Percentiles rank a stretch among this genome's conserved stretches.
Evolutionary conservation across 2,888 invertebrate species (phyloP).

Genomic region (Heliconius hortense): DNA sequence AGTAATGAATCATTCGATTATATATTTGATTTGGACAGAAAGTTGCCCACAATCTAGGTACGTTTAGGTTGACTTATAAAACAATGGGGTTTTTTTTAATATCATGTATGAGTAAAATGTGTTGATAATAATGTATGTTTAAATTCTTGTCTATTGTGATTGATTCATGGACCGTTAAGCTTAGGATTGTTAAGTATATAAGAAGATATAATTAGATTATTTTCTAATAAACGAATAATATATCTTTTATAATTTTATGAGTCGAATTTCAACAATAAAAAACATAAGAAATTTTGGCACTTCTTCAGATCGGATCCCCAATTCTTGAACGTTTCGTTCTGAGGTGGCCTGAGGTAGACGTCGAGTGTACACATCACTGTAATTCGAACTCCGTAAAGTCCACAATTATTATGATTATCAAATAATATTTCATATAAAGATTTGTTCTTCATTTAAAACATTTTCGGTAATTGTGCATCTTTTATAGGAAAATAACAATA

Average conservation of each 20-base stretch:
- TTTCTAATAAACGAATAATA: too few relatives aligned
- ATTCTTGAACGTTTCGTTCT: neutral
- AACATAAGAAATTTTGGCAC: neutral
- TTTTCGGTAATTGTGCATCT: too few relatives aligned
- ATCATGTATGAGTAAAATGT: neutral
- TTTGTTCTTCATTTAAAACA: too few relatives aligned
- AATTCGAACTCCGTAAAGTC: neutral
- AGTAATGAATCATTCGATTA: too few relatives aligned
- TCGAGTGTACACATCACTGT: neutral
- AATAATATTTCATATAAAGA: neutral
- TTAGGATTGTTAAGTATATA: neutral
- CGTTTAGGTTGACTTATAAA: constrained; percentile 19
- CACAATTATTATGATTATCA: neutral
- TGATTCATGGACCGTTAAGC: neutral
- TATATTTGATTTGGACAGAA: too few relatives aligned
- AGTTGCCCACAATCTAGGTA: too few relatives aligned
- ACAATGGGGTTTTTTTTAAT: constrained; percentile 13
- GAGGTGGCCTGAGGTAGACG: neutral
- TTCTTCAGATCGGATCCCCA: neutral
- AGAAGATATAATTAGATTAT: too few relatives aligned
- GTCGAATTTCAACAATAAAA: neutral
- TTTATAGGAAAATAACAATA: neutral
- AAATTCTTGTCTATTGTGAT: neutral
- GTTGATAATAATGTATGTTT: neutral
- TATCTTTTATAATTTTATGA: too few relatives aligned